Evolutionary conservation across 1,140 invertebrate species (phyloP).

Genomic region (Hirudo medicinalis): DNA sequence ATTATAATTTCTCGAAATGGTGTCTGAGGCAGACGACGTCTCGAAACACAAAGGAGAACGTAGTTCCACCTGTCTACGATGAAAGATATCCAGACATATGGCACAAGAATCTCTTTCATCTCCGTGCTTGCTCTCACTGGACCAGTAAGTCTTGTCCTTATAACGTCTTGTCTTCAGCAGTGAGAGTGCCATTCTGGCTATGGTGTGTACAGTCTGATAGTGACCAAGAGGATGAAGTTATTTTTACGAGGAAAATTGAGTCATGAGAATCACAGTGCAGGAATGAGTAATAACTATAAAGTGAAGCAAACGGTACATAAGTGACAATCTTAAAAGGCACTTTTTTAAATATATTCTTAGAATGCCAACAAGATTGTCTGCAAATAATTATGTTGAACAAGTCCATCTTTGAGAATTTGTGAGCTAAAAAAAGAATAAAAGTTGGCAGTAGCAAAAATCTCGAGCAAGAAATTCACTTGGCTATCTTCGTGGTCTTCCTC

Average conservation of each 20-base stretch:
- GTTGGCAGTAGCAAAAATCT: conserved; percentile 19
- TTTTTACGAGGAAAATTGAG: too few species aligned
- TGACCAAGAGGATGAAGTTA: background rate
- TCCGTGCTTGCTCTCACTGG: conserved; percentile 12
- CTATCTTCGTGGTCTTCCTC: conserved; percentile 23
- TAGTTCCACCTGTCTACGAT: conserved; percentile 31
- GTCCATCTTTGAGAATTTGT: conserved; percentile 5
- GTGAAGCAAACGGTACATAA: too few species aligned
- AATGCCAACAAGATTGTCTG: too few species aligned
- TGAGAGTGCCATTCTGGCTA: conserved; percentile 31
- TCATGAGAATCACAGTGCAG: too few species aligned
- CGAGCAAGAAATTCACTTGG: conserved; percentile 18
- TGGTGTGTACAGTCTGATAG: conserved; percentile 28
- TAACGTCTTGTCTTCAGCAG: conserved; percentile 33
- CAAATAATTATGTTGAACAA: too few species aligned
- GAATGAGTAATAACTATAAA: too few species aligned
- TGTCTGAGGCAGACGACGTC: background rate
- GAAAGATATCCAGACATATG: conserved; percentile 35
- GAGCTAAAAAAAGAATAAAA: too few species aligned
- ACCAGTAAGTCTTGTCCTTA: conserved; percentile 12
- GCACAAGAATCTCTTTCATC: conserved; percentile 31
- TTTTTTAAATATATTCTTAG: too few species aligned
- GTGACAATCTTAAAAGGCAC: too few species aligned
- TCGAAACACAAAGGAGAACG: too few species aligned
- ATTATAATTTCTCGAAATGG: background rate